phyloP scores from a whole-genome alignment of 1,140 invertebrate genomes.

The Drosophila melanogaster region Release_6_plus_ISO1_MT NT_037436.4:17789501-17790000 shows the following conservation, averaged over 20 bases:
- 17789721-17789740: conserved; percentile 48
- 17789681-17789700: conserved; percentile 45
- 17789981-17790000: too few relatives aligned
- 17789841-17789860: neutral
- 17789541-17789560: conserved; percentile 17
- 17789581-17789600: conserved; percentile 52
- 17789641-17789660: conserved; percentile 51
- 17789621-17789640: conserved; percentile 31
- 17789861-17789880: too few relatives aligned
- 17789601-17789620: conserved; percentile 46
- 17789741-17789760: conserved; percentile 46
- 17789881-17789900: too few relatives aligned
- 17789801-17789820: conserved; percentile 2
- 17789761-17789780: conserved; percentile 24
- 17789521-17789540: neutral
- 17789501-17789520: neutral
- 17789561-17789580: conserved; percentile 40
- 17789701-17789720: conserved; percentile 57
- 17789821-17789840: neutral
- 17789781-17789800: conserved; percentile 15
- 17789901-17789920: too few relatives aligned
- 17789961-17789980: too few relatives aligned
- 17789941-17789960: too few relatives aligned
- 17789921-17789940: too few relatives aligned
- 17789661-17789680: conserved; percentile 50